These are phyloP conservation scores for Lysandra bellargus DNA, from an alignment of 2,888 invertebrate species.

Conservation along the genomic window DNA sequence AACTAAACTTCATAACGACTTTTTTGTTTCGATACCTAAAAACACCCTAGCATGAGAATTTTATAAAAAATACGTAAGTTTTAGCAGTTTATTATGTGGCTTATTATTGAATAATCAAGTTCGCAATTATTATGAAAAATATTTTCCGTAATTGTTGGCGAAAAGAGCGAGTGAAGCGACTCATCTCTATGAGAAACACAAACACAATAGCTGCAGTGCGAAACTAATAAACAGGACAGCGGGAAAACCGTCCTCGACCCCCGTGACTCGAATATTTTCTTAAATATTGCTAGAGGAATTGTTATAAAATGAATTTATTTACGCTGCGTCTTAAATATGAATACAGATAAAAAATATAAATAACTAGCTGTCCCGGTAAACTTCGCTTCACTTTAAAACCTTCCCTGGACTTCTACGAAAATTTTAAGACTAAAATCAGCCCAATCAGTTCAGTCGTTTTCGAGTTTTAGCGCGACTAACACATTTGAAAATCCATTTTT, in stretches of 20 bases:
- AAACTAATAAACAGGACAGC: neutral
- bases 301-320: neutral
- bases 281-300: neutral
- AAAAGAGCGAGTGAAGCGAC: neutral
- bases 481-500: no score
- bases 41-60: neutral
- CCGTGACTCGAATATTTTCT: neutral
- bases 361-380: no score
- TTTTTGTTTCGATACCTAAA: neutral
- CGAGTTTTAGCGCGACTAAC: no score
- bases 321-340: no score
- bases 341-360: no score
- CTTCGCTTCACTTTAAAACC: no score
- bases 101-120: neutral
- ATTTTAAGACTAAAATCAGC: no score
- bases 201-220: conserved; percentile 9
- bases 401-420: no score
- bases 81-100: neutral
- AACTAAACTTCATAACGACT: neutral
- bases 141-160: neutral
- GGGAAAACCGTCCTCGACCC: neutral
- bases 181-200: conserved; percentile 2
- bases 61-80: neutral
- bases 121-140: neutral
- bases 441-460: no score